Evolutionary conservation across 2,113 vertebrate species (phyloP).

Genomic region (Macquaria ambigua): DNA sequence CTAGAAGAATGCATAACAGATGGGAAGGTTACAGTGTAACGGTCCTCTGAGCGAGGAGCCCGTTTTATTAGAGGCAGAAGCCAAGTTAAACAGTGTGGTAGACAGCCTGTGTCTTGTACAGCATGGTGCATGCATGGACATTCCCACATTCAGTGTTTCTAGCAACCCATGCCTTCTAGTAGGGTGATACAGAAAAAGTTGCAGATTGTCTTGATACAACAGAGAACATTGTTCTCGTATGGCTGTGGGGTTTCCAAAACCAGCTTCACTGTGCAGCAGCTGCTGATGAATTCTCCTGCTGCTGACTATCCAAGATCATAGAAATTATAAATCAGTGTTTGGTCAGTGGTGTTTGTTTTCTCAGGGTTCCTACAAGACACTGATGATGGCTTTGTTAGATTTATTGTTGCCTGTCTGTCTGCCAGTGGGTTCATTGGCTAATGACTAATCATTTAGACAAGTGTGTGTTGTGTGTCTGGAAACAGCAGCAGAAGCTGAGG

Average conservation of each 20-base stretch:
- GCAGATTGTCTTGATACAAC: conserved; percentile 6
- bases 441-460: conserved; percentile 77
- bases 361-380: conserved; percentile 47
- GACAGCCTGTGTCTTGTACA: not conserved
- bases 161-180: not conserved
- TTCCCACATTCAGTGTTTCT: not conserved
- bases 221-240: not conserved
- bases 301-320: conserved; percentile 45
- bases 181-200: conserved; percentile 2
- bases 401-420: conserved; percentile 64
- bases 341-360: conserved; percentile 51
- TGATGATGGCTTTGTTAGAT: conserved; percentile 70
- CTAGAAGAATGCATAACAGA: not conserved
- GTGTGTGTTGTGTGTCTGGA: conserved; percentile 67
- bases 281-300: conserved; percentile 45
- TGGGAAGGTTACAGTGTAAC: not conserved
- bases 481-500: conserved; percentile 66
- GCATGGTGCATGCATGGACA: not conserved
- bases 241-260: conserved; percentile 5
- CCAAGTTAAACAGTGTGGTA: conserved; percentile 17
- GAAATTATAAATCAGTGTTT: conserved; percentile 52
- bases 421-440: conserved; percentile 74
- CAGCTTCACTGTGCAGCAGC: conserved; percentile 22
- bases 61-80: conserved; percentile 20
- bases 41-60: not conserved